phyloP scores from a whole-genome alignment of 2,888 invertebrate species.

The Pharmacophagus antenor region DNA sequence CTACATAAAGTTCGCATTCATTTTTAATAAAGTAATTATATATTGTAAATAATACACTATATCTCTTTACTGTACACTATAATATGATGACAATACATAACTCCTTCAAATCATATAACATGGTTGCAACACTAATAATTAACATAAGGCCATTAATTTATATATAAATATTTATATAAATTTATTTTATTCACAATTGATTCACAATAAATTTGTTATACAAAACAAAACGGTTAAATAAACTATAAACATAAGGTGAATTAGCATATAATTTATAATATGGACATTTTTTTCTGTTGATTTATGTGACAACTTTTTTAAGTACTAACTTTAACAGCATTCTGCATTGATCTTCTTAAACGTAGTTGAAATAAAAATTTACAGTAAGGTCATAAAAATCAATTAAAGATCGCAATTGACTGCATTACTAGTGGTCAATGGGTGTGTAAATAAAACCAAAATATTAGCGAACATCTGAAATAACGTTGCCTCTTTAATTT shows the following conservation, averaged over 20 bases:
- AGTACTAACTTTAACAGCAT: conserved; percentile 19
- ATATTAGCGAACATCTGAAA: neutral
- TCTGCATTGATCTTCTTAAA: neutral
- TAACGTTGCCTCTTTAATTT: neutral
- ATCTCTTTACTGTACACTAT: conserved; percentile 22
- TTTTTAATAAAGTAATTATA: conserved; percentile 3
- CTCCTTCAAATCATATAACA: conserved; percentile 15
- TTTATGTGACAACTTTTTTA: conserved; percentile 13
- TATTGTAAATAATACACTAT: conserved; percentile 26
- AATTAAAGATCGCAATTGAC: neutral
- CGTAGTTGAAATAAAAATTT: neutral
- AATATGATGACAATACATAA: conserved; percentile 19
- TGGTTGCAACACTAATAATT: conserved; percentile 25
- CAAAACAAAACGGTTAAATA: neutral
- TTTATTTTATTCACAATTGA: conserved; percentile 24
- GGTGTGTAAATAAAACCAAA: neutral
- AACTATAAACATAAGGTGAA: neutral
- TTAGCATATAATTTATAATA: neutral
- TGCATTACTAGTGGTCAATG: neutral
- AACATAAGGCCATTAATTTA: conserved; percentile 17
- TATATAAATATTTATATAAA: conserved; percentile 16
- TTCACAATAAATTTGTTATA: conserved; percentile 9
- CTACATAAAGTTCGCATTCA: conserved; percentile 4
- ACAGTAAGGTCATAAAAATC: neutral
- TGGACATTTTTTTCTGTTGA: neutral